phyloP scores from a whole-genome alignment of 1,140 invertebrate species.

The Lasioglossum albipes region DNA sequence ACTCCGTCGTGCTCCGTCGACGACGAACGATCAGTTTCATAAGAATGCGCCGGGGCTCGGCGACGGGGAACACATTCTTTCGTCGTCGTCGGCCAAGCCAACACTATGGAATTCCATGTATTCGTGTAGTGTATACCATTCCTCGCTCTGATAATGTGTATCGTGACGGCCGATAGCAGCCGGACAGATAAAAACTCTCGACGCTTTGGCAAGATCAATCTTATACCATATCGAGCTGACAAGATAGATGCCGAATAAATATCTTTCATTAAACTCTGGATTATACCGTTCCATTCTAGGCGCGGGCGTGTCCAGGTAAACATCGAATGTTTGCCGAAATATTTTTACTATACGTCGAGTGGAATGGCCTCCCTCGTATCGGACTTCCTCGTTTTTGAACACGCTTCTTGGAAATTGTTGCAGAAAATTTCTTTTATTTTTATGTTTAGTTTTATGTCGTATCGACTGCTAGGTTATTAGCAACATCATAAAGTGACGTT shows the following conservation, averaged over 20 bases:
- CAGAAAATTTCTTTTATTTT: no score
- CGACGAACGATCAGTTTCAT: conserved; percentile 2
- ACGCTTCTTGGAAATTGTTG: no score
- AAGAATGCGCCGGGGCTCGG: background rate
- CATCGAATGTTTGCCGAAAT: background rate
- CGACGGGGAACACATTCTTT: background rate
- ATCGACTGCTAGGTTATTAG: no score
- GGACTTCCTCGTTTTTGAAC: no score
- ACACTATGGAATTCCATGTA: background rate
- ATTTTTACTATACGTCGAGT: no score
- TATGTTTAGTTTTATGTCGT: no score
- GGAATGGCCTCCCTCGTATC: no score
- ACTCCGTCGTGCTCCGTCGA: background rate
- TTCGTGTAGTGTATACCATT: background rate
- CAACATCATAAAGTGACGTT: no score
- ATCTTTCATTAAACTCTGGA: background rate
- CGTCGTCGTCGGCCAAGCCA: background rate
- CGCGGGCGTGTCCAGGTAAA: background rate
- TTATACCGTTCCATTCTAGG: background rate
- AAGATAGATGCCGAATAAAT: background rate
- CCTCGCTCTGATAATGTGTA: background rate
- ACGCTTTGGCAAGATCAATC: background rate
- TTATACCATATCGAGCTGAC: background rate
- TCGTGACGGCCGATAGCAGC: background rate
- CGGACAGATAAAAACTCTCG: conserved; percentile 7